phyloP scores from a whole-genome alignment of 2,797 vertebrate species.

The Ciconia nigra region DNA sequence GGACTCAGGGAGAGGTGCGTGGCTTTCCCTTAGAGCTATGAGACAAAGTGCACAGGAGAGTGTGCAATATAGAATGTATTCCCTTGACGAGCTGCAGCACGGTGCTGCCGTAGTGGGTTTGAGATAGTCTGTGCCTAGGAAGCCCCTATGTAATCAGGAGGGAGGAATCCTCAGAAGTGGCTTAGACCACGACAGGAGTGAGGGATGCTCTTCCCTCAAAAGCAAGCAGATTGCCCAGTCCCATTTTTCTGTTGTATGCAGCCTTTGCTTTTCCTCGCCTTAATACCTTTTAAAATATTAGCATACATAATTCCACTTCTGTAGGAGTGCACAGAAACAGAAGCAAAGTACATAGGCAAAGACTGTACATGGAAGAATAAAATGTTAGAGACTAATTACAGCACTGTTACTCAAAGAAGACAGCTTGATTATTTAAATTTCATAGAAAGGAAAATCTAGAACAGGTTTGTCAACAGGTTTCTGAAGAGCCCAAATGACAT shows the following conservation, averaged over 20 bases:
- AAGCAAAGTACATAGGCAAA: not conserved
- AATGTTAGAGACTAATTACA: not conserved
- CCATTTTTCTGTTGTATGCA: no score
- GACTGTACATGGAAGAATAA: not conserved
- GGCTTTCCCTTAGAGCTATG: no score
- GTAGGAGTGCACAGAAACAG: not conserved
- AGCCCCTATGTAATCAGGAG: no score
- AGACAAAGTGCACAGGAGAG: no score
- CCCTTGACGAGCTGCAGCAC: no score
- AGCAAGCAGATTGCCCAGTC: not conserved
- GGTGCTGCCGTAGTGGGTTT: not conserved
- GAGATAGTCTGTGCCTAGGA: not conserved
- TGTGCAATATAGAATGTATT: fast-evolving
- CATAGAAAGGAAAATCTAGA: not conserved
- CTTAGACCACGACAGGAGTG: no score
- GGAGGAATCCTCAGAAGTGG: not conserved
- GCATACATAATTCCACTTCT: not conserved
- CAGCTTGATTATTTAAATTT: not conserved
- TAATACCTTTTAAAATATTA: not conserved
- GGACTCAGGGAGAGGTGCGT: fast-evolving
- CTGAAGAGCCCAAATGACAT: conserved; percentile 11
- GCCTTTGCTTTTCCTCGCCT: not conserved
- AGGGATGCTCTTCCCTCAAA: not conserved
- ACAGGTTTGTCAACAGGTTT: conserved; percentile 9
- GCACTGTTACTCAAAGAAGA: not conserved